A percentile compares a stretch with the other conserved stretches of the same genome.
Evolutionary conservation across 2,113 vertebrate genomes (phyloP).

Genomic region (Rhynchomys soricoides): DNA sequence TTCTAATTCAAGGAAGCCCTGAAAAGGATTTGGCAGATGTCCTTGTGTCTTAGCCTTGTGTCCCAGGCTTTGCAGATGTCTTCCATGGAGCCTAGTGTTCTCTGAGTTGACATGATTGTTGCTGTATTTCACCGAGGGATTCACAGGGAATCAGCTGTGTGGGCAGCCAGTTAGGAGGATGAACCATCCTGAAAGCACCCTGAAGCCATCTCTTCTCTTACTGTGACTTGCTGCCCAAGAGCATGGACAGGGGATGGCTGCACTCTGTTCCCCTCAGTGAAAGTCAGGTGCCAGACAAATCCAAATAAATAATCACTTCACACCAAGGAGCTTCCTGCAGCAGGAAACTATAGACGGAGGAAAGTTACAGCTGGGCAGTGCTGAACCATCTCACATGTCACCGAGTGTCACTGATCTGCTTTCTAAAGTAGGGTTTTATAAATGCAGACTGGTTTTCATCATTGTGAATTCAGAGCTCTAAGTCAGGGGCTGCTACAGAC

Average conservation of each 20-base stretch:
- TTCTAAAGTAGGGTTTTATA: background rate
- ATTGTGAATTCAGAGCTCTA: background rate
- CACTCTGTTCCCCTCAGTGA: background rate
- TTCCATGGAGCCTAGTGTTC: background rate
- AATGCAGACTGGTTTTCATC: background rate
- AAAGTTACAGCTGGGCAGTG: background rate
- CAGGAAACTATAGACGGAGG: background rate
- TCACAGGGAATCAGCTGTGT: background rate
- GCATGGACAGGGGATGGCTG: background rate
- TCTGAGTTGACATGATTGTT: too few relatives aligned
- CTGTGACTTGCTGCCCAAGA: background rate
- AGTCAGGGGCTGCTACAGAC: background rate
- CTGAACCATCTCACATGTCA: background rate
- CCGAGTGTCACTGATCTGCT: background rate
- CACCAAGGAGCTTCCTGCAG: background rate
- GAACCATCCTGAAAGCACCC: background rate
- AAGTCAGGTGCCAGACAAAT: background rate
- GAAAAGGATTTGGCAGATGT: too few relatives aligned
- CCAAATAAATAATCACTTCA: background rate
- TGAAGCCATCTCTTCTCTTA: background rate
- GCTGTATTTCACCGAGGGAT: background rate
- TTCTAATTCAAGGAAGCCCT: background rate
- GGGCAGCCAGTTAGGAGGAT: background rate
- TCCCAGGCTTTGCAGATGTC: background rate
- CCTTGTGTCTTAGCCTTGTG: background rate